Base-by-base conservation (phyloP, 2,797 vertebrate species). In the Poecile montanus region DNA sequence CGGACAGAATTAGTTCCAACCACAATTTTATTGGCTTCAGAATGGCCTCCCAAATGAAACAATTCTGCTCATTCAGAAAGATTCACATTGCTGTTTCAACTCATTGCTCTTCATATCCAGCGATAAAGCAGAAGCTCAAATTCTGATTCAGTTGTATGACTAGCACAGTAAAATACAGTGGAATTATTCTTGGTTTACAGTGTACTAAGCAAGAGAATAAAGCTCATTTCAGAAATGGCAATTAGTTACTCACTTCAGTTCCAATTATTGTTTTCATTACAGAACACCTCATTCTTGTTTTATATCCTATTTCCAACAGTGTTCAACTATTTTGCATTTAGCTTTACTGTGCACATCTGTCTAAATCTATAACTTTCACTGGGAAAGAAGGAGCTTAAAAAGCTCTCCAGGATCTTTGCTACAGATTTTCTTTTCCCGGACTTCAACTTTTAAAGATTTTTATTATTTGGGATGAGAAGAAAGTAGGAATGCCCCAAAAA, bases 91-190 rank as follows among this genome's bases (percentile, higher is more conserved):
- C 40, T 83, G 76, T 88, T 94, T 89, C 85, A 85, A 57, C 16
- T 89, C 80, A 78, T 75, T 93, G 72, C 30, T 85, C 54, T 89
- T 95, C 73, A 75, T 83, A 83, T 53, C 10, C 47, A 73, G 36
- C n/a, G 83, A 89, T 84, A 92, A 93, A 92, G 27, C 60, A 91
- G 72, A 88, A 95, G 26, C 29, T 45, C 15, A 38, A 68, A 68
- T 62, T 83, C 62, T 78, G n/a, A 10, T 78, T 91, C 30, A 42
- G 12, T 72, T 72, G 21, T 44, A 45, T 58, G 27, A 70, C 44
- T 70, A 88, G 36, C 10, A 5, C 57, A 83, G 44, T 62, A 89
- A 71, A 94, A 83, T 38, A 14, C 40, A 85, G 14, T 48, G 27
- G 23, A 83, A 56, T 73, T 78, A 45, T 72, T 86, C 66, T 62